Base-by-base conservation (phyloP, 2,888 invertebrate species). In the Drosophila neotestacea region DNA sequence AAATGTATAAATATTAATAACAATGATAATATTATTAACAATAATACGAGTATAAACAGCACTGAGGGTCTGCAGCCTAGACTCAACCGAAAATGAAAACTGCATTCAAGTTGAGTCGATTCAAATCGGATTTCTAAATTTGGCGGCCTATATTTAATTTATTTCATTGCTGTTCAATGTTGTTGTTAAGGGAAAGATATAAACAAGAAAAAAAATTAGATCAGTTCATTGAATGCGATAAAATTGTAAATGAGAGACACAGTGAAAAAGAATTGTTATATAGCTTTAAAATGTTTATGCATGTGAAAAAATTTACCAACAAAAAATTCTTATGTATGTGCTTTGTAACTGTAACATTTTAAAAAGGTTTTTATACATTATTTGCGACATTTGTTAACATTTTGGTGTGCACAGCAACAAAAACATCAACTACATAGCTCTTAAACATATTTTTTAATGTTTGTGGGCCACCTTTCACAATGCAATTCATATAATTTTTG, bases 321-420 rank as follows among this genome's bases (percentile, higher is more conserved):
- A 64, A 71, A 64, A 71, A 70, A 46, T 44, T 56, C 36, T 63
- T 73, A 52, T 77, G 69, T 63, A 66, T 73, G 86, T 85, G 81
- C 84, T 81, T 77, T 86, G 81, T 83, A 84, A 81, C 78, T 82
- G 82, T 82, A 76, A 32, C 62, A 68, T 76, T 82, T 82, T 70
- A 60, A 48, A 47, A 48, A 58, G 64, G 51, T 66, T 73, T 60
- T 74, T 77, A 16, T 63, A 71, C 67, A 54, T 68, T 70, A 77
- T 63, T 71, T 80, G 80, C 55, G 54, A 76, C 16, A 68, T 73
- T 78, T 73, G 54, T 73, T 76, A 56, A 58, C 59, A 58, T 59
- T 60, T 48, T 70, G 64, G 55, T 34, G 60, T 59, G 61, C 72
- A 68, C 70, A 62, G 62, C 67, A 63, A 42, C 16, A n/a, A 36